phyloP scores from a whole-genome alignment of 1,140 invertebrate genomes.

The Bilobella aurantiaca region DNA sequence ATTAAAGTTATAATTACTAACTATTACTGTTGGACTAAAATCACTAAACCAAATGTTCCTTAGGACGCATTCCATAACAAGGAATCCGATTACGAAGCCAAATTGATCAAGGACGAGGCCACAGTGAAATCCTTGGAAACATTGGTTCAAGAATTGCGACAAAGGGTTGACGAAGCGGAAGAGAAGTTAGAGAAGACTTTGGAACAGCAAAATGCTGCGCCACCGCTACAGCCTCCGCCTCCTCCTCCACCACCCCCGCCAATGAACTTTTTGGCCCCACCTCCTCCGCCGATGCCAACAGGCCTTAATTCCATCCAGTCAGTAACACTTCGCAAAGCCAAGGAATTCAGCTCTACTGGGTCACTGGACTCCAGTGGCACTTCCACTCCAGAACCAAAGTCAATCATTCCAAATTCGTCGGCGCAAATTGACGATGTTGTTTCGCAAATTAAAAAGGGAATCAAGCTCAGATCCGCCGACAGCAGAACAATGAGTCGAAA shows the following conservation, averaged over 20 bases:
- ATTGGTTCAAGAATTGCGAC: slow-evolving; percentile 10
- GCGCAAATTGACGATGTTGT: slow-evolving; percentile 33
- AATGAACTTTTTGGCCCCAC: slow-evolving; percentile 13
- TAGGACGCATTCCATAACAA: slow-evolving; percentile 23
- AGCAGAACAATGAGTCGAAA: slow-evolving; percentile 21
- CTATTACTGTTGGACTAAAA: too few relatives aligned
- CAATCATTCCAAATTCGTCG: not conserved
- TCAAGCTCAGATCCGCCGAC: slow-evolving; percentile 28
- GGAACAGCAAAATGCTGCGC: not conserved
- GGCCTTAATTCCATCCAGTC: not conserved
- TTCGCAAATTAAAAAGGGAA: slow-evolving; percentile 30
- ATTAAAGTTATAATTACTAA: too few relatives aligned
- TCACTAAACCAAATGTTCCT: too few relatives aligned
- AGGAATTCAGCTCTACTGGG: not conserved
- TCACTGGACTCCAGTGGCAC: not conserved
- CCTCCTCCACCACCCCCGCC: slow-evolving; percentile 27
- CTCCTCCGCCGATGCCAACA: slow-evolving; percentile 15
- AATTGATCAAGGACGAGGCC: slow-evolving; percentile 17
- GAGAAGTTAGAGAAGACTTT: slow-evolving; percentile 22
- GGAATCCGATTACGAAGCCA: slow-evolving; percentile 19
- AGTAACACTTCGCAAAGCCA: slow-evolving; percentile 9
- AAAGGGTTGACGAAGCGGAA: slow-evolving; percentile 28
- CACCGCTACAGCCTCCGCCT: not conserved
- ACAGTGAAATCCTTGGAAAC: slow-evolving; percentile 25
- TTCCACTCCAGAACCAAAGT: slow-evolving; percentile 3